These are phyloP conservation scores for Drosophila sturtevanti DNA, from an alignment of 1,140 invertebrate genomes.

Conservation along the genomic window DNA sequence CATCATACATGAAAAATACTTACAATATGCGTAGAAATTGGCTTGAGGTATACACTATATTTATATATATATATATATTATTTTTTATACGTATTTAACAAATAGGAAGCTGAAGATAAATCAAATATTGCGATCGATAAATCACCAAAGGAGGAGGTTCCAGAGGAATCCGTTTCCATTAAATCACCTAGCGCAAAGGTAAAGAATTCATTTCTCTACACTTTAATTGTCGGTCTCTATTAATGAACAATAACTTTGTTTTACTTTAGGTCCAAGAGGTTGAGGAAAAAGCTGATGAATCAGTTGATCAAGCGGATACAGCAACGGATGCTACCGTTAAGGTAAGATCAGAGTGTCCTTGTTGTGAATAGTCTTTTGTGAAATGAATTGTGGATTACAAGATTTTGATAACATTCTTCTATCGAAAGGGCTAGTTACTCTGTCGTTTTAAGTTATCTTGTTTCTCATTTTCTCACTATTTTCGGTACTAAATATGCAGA, in stretches of 20 bases:
- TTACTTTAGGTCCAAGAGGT: background rate
- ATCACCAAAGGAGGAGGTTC: background rate
- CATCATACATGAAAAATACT: background rate
- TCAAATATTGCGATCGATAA: background rate
- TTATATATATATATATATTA: background rate
- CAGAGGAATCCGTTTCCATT: background rate
- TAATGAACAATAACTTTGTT: background rate
- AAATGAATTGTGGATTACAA: no score
- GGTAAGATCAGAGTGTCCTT: background rate
- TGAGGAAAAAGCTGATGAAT: background rate
- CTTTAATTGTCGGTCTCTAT: background rate
- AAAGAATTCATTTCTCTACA: background rate
- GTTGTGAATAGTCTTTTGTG: no score
- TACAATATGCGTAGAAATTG: background rate
- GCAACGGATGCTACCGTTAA: constrained; percentile 33
- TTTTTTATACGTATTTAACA: background rate
- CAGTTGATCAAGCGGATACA: background rate
- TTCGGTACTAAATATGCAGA: constrained; percentile 62
- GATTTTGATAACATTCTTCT: no score
- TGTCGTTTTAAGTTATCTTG: background rate
- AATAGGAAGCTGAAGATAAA: background rate
- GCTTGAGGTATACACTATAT: background rate
- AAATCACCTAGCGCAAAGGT: background rate
- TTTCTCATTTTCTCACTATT: background rate
- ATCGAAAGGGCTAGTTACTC: no score